Percentiles rank a stretch among this genome's conserved stretches.
phyloP scores from a whole-genome alignment of 1,140 invertebrate genomes.

The Drosophila kanapiae region DNA sequence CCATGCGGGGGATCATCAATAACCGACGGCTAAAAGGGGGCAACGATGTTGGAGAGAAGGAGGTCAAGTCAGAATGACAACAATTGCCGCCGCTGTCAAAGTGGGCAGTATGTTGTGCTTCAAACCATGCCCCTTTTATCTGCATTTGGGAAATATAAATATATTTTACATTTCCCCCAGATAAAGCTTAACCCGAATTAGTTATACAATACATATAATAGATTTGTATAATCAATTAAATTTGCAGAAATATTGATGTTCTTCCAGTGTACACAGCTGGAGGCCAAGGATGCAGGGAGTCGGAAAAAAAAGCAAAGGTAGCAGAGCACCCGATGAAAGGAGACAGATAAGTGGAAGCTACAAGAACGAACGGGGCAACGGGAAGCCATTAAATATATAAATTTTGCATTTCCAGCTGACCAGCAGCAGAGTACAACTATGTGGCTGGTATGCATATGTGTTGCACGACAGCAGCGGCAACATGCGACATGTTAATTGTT shows the following conservation, averaged over 20 bases:
- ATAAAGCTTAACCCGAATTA: neutral
- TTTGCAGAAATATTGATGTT: too few species aligned
- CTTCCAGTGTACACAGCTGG: neutral
- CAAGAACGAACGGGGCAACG: neutral
- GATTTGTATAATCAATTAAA: too few species aligned
- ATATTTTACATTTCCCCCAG: neutral
- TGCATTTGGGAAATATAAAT: neutral
- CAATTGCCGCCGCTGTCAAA: conserved; percentile 43
- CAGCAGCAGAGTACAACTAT: neutral
- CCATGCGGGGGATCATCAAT: conserved; percentile 43
- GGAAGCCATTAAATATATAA: conserved; percentile 36
- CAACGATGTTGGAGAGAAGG: neutral
- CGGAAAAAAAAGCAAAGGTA: neutral
- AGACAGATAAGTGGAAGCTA: conserved; percentile 16
- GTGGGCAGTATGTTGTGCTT: conserved; percentile 28
- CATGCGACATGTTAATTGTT: conserved; percentile 69
- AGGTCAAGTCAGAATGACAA: conserved; percentile 29
- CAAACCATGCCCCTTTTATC: neutral
- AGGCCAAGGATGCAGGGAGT: conserved; percentile 8
- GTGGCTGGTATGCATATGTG: conserved; percentile 13
- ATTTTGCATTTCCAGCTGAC: conserved; percentile 43
- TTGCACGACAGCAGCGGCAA: conserved; percentile 23
- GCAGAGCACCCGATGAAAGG: conserved; percentile 1
- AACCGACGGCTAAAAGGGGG: conserved; percentile 9
- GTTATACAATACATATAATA: too few species aligned